Base-by-base conservation (phyloP, 2,797 vertebrate species). In the Myotis vivesi region DNA sequence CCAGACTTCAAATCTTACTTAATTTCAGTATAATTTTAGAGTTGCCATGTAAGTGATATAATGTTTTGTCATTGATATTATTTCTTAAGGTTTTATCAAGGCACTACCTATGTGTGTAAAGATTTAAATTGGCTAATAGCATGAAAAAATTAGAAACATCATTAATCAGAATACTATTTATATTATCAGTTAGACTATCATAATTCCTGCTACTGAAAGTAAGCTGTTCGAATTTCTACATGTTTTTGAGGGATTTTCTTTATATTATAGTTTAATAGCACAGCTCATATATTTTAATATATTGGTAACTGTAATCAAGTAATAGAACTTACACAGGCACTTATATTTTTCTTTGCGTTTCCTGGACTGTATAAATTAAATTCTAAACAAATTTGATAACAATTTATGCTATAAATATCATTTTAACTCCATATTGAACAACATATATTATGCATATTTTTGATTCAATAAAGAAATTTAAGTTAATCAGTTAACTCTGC, bases 401-500 rank as follows among this genome's bases (percentile, higher is more conserved):
- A 82, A n/a, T 46, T 59, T 25, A 55, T 87, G 9, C n/a, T 83
- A 1, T 87, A 33, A 94, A 84, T 59, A 68, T 80, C 87, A 87
- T 8, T 87, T 91, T 82, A 68, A 11, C 20, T 57, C 28, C 28
- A 44, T 33, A 44, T 49, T 38, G 15, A 81, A 75, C 13, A 88
- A 36, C 59, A 41, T 77, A 81, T 89, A 77, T 59, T 84, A 46
- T 75, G 44, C 0, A n/a, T 6, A 44, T 19, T 20, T 80, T 72
- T 36, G 38, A 92, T 62, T 95, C 59, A 81, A 20, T 89, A 16
- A 94, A 71, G 68, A 92, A 57, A 92, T 83, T 95, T 83, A 91
- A 89, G 71, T 72, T 84, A 3, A 84, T 88, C 69, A 36, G 6
- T 75, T 81, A 53, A 51, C 5, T 72, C 38, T 96, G 33, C 82